These are phyloP conservation scores for Sialis lutaria DNA, from an alignment of 2,888 invertebrate species.

Conservation along the genomic window DNA sequence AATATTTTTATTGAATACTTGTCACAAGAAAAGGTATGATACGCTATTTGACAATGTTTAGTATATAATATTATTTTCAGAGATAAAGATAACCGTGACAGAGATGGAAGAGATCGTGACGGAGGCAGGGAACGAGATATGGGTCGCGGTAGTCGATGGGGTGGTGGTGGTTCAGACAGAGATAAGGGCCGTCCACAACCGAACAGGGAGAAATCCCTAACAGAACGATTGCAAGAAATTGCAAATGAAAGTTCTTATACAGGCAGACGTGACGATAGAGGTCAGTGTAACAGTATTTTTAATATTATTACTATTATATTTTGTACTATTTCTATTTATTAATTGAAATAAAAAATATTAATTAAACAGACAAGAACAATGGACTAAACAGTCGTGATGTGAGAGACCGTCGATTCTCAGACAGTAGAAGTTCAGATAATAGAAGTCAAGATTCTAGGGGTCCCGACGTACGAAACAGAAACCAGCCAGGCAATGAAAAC, in stretches of 20 bases:
- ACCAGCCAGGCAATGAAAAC: background rate
- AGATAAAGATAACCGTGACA: constrained; percentile 14
- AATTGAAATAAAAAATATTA: too few species aligned
- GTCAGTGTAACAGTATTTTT: background rate
- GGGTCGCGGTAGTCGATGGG: constrained; percentile 7
- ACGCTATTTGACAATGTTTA: too few species aligned
- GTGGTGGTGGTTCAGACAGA: constrained; percentile 7
- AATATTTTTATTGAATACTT: too few species aligned
- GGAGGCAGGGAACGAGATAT: constrained; percentile 20
- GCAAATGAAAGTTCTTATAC: constrained; percentile 10
- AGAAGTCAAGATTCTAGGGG: background rate
- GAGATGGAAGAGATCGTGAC: constrained; percentile 13
- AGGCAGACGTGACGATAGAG: background rate
- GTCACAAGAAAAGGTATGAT: too few species aligned
- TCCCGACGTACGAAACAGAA: background rate
- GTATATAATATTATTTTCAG: too few species aligned
- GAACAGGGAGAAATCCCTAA: constrained; percentile 17
- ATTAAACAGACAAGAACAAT: too few species aligned
- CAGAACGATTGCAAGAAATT: constrained; percentile 20
- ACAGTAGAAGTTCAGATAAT: too few species aligned
- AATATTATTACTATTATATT: too few species aligned
- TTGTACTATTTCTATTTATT: background rate
- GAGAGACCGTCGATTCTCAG: too few species aligned
- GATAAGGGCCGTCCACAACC: constrained; percentile 7
- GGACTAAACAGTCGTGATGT: too few species aligned